Evolutionary conservation across 2,113 vertebrate species (phyloP), one percentile per base, ranked within the genome.

Genomic region (Beaufortia kweichowensis): DNA sequence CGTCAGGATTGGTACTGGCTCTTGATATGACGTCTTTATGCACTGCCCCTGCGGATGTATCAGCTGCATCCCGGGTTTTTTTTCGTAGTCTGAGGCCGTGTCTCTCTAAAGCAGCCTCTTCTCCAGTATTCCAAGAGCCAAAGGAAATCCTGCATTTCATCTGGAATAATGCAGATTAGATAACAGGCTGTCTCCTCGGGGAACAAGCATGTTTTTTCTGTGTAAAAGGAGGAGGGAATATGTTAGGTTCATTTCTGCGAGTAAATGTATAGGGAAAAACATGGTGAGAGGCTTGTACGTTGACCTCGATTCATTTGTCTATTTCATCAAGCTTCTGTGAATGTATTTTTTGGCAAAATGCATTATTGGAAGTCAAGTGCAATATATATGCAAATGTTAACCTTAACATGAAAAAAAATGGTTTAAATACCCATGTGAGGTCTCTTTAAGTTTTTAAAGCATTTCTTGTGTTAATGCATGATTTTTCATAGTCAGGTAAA

Each of bases 91-190:
- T 3, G 31, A 62, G 66, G 75, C 62, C 26, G 19, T 2, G 3
- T 39, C 28, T 77, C 39, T 68, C 74, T 11, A 68, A 77, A 59
- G 43, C 67, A 53, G 72, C 62, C 65, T 76, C 50, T 67, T 74
- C 41, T 15, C 55, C 69, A 10, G 6, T 43, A 31, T 80, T 79
- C 64, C 48, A 29, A 28, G 48, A 78, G 61, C 31, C 62, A 64
- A 75, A 75, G 81, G 64, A 80, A 81, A 68, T 85, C 70, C 39
- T 57, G 56, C 50, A 67, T 78, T 82, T 80, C 61, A 73, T 82
- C 72, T 83, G 74, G 78, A 79, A 79, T 79, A 56, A 80, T 76
- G 64, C 46, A 70, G 57, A 69, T 75, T 81, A 78, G 70, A 50
- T 53, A 72, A 61, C 9, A 14, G 4, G 15, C 60, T 28, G 57